Base-by-base conservation (phyloP, 2,797 vertebrate genomes). In the Astyanax mexicanus region DNA sequence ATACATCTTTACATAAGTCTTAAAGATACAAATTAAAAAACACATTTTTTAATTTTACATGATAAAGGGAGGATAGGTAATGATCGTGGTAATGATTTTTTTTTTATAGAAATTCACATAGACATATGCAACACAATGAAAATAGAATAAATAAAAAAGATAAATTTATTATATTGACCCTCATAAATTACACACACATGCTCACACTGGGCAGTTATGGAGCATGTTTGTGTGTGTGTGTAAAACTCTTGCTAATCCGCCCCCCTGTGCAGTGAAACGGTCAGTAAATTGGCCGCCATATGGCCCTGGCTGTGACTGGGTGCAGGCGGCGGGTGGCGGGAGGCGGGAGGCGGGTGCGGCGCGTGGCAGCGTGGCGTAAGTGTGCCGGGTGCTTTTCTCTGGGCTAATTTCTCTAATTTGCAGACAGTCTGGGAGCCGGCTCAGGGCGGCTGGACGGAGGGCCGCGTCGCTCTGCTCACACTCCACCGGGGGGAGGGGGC, bases 351-450 rank as follows among this genome's bases (percentile, higher is more conserved):
- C 73, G 57, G 82, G 65, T n/a, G 84, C 80, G 65, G 58, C 77
- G 69, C 77, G 75, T 29, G 73, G 84, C 25, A 25, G 75, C 65
- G 80, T 86, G 85, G 49, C 37, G 51, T 75, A 78, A 86, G 84
- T 72, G 81, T 80, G 79, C 29, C 77, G 87, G 13, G 29, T 12
- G 32, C 86, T 90, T 86, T 90, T 88, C 88, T 88, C 86, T 89
- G 77, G 79, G 90, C 91, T 92, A 91, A 92, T 92, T 92, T 92
- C 88, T 91, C 85, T 92, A 92, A 92, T 93, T 89, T 88, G 88
- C 87, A 92, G 92, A 92, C 89, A 86, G 90, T 91, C 92, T 92
- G 85, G 87, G 84, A 84, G 81, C 75, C 80, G 89, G 90, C 89
- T 92, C 87, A 84, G 67, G 65, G 19, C 23, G 47, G 64, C 62